Evolutionary conservation across 2,113 vertebrate species (phyloP).

Genomic region (Ivindomyrus marchei): DNA sequence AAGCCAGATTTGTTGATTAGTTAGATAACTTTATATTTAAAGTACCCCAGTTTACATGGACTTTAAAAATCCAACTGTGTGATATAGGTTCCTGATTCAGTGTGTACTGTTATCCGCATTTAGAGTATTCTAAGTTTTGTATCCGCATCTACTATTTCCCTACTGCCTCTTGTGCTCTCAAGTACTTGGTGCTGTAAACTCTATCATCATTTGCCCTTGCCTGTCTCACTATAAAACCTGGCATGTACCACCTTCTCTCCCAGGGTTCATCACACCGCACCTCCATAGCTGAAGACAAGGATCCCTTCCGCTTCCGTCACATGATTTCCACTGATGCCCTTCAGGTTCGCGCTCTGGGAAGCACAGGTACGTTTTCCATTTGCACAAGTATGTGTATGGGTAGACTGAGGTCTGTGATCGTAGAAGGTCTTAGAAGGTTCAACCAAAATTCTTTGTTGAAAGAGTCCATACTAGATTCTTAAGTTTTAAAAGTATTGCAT

Average conservation of each 20-base stretch:
- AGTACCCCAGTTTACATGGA: not conserved
- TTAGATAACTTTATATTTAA: not conserved
- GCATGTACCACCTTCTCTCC: conserved; percentile 7
- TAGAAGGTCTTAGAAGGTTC: not conserved
- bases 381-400: not conserved
- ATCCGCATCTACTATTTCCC: not conserved
- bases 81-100: not conserved
- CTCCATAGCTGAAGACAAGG: conserved; percentile 80
- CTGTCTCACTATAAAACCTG: not conserved
- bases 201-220: not conserved
- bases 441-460: not conserved
- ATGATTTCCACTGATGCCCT: conserved; percentile 90
- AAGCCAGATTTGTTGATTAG: not conserved
- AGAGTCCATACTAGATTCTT: not conserved
- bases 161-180: not conserved
- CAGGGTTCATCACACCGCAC: conserved; percentile 81
- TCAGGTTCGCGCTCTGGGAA: conserved; percentile 78
- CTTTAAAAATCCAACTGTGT: not conserved
- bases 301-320: conserved; percentile 88
- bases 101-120: not conserved
- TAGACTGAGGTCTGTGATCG: not conserved
- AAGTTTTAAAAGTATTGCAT: not conserved
- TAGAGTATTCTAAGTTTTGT: not conserved
- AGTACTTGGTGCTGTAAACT: not conserved
- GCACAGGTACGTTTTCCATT: conserved; percentile 56